phyloP scores from a whole-genome alignment of 2,113 vertebrate genomes.

The Cinclus cinclus region DNA sequence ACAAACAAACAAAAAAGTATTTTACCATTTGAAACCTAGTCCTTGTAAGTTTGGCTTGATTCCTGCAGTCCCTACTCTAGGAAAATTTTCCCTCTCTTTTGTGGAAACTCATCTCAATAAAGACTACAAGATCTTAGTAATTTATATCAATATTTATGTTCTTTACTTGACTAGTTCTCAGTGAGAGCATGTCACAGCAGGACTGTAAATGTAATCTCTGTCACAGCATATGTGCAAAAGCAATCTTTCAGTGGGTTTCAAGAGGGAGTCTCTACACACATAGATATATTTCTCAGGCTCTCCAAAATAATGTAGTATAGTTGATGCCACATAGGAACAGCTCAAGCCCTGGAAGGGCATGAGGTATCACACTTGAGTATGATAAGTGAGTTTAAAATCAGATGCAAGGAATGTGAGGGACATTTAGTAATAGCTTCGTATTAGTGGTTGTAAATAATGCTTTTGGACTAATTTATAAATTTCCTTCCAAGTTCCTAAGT shows the following conservation, averaged over 20 bases:
- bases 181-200: background rate
- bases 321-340: background rate
- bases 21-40: background rate
- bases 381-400: background rate
- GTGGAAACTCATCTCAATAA: slow-evolving; percentile 20
- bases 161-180: background rate
- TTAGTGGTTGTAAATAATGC: background rate
- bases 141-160: background rate
- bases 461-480: background rate
- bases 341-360: background rate
- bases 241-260: background rate
- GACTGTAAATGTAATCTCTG: background rate
- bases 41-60: background rate
- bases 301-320: background rate
- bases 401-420: background rate
- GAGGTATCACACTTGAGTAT: background rate
- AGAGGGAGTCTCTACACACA: background rate
- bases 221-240: background rate
- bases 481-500: background rate
- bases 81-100: background rate
- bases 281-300: background rate
- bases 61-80: background rate
- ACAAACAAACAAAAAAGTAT: background rate
- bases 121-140: background rate
- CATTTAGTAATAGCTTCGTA: background rate